phyloP scores from a whole-genome alignment of 2,113 vertebrate species.

The Bubo bubo region DNA sequence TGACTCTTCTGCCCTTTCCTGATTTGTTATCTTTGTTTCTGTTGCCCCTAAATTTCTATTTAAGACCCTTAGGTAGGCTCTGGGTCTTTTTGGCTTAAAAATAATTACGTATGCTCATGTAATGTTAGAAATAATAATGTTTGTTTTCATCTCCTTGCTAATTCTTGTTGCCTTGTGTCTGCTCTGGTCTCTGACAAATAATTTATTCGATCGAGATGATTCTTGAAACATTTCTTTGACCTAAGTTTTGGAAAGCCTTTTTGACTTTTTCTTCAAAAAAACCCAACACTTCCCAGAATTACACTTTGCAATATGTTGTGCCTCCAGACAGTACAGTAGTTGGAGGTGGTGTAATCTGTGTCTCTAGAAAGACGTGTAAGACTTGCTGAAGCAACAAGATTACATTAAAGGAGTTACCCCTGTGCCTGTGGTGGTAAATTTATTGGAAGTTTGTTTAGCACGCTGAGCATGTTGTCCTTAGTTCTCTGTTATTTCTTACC shows the following conservation, averaged over 20 bases:
- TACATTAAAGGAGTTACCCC: background rate
- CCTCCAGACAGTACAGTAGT: rapidly evolving
- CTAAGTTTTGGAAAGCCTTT: background rate
- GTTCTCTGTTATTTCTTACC: background rate
- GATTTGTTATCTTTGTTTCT: background rate
- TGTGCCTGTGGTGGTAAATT: background rate
- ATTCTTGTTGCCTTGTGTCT: background rate
- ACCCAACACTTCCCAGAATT: background rate
- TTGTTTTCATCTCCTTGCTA: background rate
- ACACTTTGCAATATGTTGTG: background rate
- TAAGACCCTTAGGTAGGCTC: background rate
- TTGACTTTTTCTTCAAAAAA: background rate
- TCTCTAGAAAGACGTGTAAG: background rate
- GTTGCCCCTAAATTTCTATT: background rate
- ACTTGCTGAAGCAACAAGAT: background rate
- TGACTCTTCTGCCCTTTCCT: background rate
- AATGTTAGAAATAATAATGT: background rate
- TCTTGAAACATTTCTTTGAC: background rate
- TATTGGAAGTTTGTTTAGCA: background rate
- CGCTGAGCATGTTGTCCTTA: background rate
- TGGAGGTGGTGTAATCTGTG: background rate
- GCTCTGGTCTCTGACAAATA: background rate
- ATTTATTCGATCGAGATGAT: background rate
- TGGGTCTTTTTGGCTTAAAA: background rate
- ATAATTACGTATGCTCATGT: background rate